phyloP scores from a whole-genome alignment of 92 coral and sea anemone species.

The Zoanthus gigantus region DNA sequence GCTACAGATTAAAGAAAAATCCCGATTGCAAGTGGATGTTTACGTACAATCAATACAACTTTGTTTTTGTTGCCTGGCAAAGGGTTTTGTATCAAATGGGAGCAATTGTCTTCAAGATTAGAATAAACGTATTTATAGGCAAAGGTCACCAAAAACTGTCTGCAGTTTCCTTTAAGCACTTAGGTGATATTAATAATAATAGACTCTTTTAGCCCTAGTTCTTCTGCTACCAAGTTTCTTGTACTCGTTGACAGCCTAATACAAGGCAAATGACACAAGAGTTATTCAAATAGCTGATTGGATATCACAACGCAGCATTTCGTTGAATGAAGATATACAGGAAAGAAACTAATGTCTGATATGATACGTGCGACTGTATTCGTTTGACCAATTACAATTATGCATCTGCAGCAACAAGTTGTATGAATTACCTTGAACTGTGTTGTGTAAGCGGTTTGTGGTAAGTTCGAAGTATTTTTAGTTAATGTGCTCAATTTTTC shows the following conservation, averaged over 20 bases:
- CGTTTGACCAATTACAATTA: not conserved
- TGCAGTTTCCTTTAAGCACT: not conserved
- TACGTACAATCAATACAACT: conserved; percentile 14
- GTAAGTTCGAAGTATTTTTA: no score
- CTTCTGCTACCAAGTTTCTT: not conserved
- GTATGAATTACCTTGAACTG: no score
- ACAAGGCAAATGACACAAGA: conserved; percentile 30
- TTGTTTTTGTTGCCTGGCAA: conserved; percentile 2
- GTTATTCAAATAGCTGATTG: not conserved
- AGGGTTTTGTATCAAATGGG: conserved; percentile 3
- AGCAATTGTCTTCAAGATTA: conserved; percentile 31
- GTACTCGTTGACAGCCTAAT: conserved; percentile 32
- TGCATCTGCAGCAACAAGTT: not conserved
- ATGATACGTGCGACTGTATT: not conserved
- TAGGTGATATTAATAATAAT: not conserved
- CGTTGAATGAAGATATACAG: conserved; percentile 13
- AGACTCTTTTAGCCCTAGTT: not conserved
- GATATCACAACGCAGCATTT: not conserved
- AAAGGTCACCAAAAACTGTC: conserved; percentile 20
- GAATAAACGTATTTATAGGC: not conserved
- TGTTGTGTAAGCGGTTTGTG: no score
- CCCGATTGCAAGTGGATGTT: conserved; percentile 21
- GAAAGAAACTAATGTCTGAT: not conserved
- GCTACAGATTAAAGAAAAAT: not conserved
- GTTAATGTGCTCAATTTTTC: no score